Evolutionary conservation across 2,888 invertebrate genomes (phyloP), one percentile per base, ranked within the genome.

Genomic region (Mythimna impura): DNA sequence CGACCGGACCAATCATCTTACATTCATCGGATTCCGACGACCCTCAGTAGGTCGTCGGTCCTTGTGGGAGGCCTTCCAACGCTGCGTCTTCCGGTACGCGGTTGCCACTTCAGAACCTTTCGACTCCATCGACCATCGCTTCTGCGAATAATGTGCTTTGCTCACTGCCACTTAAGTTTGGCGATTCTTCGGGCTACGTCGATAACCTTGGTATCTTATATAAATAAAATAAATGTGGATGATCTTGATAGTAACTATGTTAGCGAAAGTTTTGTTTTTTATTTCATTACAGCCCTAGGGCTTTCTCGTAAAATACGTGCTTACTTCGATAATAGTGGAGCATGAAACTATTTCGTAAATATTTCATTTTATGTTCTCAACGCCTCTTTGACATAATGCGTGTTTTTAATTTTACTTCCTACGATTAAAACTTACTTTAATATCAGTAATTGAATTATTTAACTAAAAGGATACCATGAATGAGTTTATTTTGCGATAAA

Each of bases 231-330:
- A 80, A 81, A 85, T 71, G 55, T 81, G 75, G 85, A 86, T 82
- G 75, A 76, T 82, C 82, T 78, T 76, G 78, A 84, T 86, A 84
- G 66, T 61, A 73, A 76, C n/a, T 63, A 55, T 61, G 76, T 78
- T 69, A 86, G 86, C 84, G 86, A 86, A 86, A 86, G 86, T 86
- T 81, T 65, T 7, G 9, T 61, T 64, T 80, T 78, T 78, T 76
- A 73, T 71, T 73, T 73, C 71, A 79, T 83, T 64, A 52, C 34
- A 66, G 77, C 85, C 87, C 71, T 73, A 72, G 66, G 87, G 86
- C 76, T 61, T 72, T 79, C 66, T 72, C 73, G 67, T 60, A 54
- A 71, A 71, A 73, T 74, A 81, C 72, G 50, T 76, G 83, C 69
- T 50, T 52, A 22, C 30, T 22, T 43, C 71, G 66, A 65, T 75